phyloP scores from a whole-genome alignment of 2,797 vertebrate genomes.

The Enteromius paludinosus region DNA sequence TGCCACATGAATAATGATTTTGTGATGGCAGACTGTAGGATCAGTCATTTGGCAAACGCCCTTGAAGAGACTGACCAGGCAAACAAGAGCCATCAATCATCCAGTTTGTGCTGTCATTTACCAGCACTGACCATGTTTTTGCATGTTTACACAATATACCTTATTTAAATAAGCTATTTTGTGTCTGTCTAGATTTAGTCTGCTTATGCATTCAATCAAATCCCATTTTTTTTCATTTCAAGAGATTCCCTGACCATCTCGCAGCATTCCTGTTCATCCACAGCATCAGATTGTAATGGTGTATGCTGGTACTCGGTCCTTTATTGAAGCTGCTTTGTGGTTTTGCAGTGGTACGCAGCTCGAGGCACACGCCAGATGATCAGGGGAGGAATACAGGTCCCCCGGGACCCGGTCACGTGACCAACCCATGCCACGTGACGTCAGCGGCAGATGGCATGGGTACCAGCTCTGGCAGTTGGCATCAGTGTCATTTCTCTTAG shows the following conservation, averaged over 20 bases:
- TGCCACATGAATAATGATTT: constrained; percentile 25
- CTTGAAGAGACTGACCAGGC: constrained; percentile 61
- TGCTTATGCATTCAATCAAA: background rate
- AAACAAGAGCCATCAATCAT: constrained; percentile 64
- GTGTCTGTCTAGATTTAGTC: background rate
- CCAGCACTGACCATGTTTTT: background rate
- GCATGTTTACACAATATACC: background rate
- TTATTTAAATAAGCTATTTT: background rate
- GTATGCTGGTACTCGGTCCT: constrained; percentile 75
- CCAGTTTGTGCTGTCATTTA: constrained; percentile 53
- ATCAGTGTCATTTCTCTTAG: constrained; percentile 94
- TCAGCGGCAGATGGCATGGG: constrained; percentile 95
- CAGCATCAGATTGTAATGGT: constrained; percentile 19
- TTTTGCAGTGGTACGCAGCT: constrained; percentile 87
- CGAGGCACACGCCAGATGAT: constrained; percentile 88
- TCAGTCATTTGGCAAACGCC: constrained; percentile 57
- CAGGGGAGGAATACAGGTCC: constrained; percentile 88
- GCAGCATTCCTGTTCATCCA: background rate
- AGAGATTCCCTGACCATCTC: background rate
- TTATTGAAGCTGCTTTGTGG: constrained; percentile 86
- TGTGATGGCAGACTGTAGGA: constrained; percentile 43
- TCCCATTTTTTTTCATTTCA: background rate
- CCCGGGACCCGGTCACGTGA: constrained; percentile 87
- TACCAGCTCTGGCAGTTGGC: constrained; percentile 95
- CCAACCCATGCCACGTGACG: constrained; percentile 87